Percentiles rank a stretch among this genome's conserved stretches.
Evolutionary conservation across 2,113 vertebrate genomes (phyloP).

Genomic region (Etheostoma cragini): DNA sequence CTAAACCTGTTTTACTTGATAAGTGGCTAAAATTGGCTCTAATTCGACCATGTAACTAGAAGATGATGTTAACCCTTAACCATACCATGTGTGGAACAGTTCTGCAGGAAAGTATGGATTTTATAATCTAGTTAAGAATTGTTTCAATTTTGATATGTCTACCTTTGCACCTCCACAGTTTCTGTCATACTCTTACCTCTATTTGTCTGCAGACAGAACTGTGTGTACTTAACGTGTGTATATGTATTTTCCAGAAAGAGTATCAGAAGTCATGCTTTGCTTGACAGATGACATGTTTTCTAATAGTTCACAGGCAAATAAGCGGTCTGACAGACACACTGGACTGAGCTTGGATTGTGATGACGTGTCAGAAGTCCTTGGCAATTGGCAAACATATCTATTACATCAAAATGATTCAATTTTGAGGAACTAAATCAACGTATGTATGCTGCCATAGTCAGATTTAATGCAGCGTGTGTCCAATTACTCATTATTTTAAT

Average conservation of each 20-base stretch:
- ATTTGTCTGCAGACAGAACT: not conserved
- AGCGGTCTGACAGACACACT: not conserved
- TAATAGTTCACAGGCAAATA: conserved; percentile 32
- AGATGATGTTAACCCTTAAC: not conserved
- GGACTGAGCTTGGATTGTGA: conserved; percentile 23
- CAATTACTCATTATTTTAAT: conserved; percentile 38
- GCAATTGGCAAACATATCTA: not conserved
- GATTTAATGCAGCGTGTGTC: not conserved
- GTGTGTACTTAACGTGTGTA: conserved; percentile 14
- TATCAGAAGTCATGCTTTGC: conserved; percentile 16
- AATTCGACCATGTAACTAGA: not conserved
- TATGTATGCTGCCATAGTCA: not conserved
- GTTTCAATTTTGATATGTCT: not conserved
- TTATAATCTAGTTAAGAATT: too few relatives aligned
- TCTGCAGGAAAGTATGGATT: not conserved
- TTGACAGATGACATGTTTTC: conserved; percentile 43
- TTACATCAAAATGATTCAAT: not conserved
- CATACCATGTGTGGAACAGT: not conserved
- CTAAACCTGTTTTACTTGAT: not conserved
- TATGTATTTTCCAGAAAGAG: conserved; percentile 17
- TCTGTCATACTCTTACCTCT: not conserved
- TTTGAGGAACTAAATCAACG: not conserved
- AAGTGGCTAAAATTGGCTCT: not conserved
- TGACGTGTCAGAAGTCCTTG: conserved; percentile 13
- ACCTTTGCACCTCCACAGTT: too few relatives aligned